A percentile compares a stretch with the other conserved stretches of the same genome.
phyloP scores from a whole-genome alignment of 2,113 vertebrate species.

The Podarcis muralis region DNA sequence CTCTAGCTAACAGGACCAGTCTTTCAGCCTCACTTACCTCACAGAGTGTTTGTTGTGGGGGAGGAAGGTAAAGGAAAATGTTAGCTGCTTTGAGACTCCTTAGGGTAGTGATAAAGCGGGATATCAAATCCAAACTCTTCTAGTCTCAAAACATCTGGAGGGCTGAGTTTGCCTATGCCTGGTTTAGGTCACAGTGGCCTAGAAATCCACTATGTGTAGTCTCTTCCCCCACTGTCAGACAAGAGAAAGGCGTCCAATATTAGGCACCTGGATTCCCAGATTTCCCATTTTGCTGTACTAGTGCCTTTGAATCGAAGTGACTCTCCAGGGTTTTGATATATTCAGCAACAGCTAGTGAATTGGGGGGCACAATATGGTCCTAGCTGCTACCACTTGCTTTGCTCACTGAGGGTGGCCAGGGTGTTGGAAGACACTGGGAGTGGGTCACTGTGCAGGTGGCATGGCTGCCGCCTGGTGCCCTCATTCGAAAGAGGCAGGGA shows the following conservation, averaged over 20 bases:
- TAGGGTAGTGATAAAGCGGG: too few relatives aligned
- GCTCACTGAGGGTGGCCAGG: not conserved
- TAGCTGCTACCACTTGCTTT: not conserved
- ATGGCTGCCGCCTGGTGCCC: not conserved
- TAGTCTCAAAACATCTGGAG: too few relatives aligned
- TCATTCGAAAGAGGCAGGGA: not conserved
- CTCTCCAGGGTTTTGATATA: not conserved
- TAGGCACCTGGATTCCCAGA: too few relatives aligned
- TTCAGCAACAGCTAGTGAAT: not conserved
- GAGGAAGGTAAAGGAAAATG: too few relatives aligned
- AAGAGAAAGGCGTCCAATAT: not conserved
- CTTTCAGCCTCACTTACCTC: too few relatives aligned
- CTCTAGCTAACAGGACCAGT: too few relatives aligned
- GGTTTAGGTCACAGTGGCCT: not conserved
- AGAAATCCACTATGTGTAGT: not conserved
- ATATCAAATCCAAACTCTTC: too few relatives aligned
- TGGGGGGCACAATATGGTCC: not conserved
- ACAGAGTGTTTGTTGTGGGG: too few relatives aligned
- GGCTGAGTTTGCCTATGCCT: too few relatives aligned
- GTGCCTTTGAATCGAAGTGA: not conserved
- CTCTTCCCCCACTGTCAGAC: not conserved
- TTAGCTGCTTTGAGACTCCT: too few relatives aligned
- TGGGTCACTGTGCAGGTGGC: too few relatives aligned
- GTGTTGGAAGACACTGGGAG: not conserved
- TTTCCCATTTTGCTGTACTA: not conserved